Evolutionary conservation across 2,797 vertebrate species (phyloP).

Genomic region (Adrianichthys oophorus): DNA sequence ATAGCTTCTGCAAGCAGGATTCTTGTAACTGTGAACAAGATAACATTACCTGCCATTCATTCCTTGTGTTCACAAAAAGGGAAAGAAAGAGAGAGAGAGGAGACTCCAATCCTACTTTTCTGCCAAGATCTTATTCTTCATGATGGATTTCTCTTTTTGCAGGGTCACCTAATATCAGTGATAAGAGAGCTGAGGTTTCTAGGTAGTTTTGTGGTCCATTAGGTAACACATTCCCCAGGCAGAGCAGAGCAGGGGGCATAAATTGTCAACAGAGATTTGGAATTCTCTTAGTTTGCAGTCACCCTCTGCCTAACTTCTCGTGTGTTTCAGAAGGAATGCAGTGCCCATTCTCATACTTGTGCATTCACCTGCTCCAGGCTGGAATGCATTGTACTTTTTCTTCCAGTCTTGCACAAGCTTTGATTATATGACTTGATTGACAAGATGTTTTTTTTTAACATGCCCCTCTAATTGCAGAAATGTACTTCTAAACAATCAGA

Average conservation of each 20-base stretch:
- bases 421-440: conserved; percentile 6
- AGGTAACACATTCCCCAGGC: conserved; percentile 76
- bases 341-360: conserved; percentile 55
- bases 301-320: conserved; percentile 62
- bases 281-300: conserved; percentile 64
- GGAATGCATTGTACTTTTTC: conserved; percentile 49
- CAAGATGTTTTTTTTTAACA: conserved; percentile 9
- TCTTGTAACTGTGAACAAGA: conserved; percentile 88
- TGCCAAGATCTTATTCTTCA: conserved; percentile 70
- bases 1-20: conserved; percentile 77
- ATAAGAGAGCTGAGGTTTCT: conserved; percentile 70
- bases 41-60: conserved; percentile 84
- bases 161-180: conserved; percentile 77
- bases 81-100: conserved; percentile 56
- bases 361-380: conserved; percentile 46
- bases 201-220: conserved; percentile 74
- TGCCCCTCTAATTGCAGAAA: conserved; percentile 14
- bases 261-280: conserved; percentile 71
- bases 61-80: conserved; percentile 58
- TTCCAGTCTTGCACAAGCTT: conserved; percentile 10
- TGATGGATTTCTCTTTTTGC: conserved; percentile 69
- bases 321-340: conserved; percentile 66
- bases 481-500: conserved; percentile 1
- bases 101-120: conserved; percentile 73
- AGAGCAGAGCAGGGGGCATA: conserved; percentile 58